Percentiles rank a stretch among this genome's conserved stretches.
These are phyloP conservation scores for Drosophila anomalata DNA, from an alignment of 2,888 invertebrate species.

Conservation along the genomic window DNA sequence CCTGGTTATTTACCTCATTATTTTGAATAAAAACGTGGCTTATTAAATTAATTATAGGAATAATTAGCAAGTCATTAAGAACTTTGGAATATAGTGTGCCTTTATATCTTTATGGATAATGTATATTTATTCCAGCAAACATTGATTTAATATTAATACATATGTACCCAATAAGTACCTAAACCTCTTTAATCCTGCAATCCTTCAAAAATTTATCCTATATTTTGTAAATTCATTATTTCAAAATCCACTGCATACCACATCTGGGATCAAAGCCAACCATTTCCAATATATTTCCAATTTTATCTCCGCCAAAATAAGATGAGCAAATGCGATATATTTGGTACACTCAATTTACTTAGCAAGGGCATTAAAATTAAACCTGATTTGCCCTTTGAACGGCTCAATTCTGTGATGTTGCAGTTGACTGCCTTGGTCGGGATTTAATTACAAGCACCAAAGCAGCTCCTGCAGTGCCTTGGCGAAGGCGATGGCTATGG, in stretches of 20 bases:
- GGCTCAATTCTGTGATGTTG: conserved; percentile 40
- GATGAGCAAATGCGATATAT: conserved; percentile 46
- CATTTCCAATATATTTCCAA: conserved; percentile 22
- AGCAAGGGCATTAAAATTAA: conserved; percentile 50
- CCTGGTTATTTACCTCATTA: conserved; percentile 29
- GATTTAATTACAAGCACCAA: conserved; percentile 68
- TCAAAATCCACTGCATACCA: background rate
- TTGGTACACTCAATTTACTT: conserved; percentile 58
- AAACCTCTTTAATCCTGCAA: background rate
- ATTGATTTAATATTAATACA: too few relatives aligned
- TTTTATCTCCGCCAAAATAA: conserved; percentile 19
- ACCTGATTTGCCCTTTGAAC: conserved; percentile 39
- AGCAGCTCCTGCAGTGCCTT: conserved; percentile 57
- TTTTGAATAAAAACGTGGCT: conserved; percentile 11
- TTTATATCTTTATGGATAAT: too few relatives aligned
- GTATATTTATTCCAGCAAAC: too few relatives aligned
- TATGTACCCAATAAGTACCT: too few relatives aligned
- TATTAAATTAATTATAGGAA: conserved; percentile 30
- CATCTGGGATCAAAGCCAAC: background rate
- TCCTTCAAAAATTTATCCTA: background rate
- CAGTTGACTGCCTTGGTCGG: conserved; percentile 43
- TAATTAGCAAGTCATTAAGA: background rate
- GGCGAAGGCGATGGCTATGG: conserved; percentile 23
- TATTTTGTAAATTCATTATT: background rate
- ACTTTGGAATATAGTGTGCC: background rate